Conservation (phyloP, 2,797 vertebrate species). For the Taeniopygia guttata region DNA sequence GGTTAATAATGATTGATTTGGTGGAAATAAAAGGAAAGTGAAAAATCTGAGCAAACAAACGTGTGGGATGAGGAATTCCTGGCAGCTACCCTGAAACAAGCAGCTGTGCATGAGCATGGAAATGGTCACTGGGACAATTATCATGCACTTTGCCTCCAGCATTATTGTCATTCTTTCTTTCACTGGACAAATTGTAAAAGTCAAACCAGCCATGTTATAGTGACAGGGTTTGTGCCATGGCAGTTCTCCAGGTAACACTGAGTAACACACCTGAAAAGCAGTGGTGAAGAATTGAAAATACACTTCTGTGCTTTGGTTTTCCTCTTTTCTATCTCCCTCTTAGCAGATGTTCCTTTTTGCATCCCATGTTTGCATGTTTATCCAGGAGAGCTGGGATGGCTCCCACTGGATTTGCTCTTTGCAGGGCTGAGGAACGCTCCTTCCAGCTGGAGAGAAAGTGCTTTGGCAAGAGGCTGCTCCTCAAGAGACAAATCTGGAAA, state of each 20-base stretch:
- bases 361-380: not conserved
- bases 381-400: not conserved
- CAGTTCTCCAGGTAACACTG: not conserved
- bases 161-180: not conserved
- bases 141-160: not conserved
- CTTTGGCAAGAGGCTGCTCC: not conserved
- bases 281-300: not conserved
- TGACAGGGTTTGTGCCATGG: not conserved
- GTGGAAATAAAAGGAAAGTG: not conserved
- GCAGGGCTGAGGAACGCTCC: not conserved
- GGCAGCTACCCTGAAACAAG: not conserved
- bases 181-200: not conserved
- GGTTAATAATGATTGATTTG: not conserved
- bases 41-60: not conserved
- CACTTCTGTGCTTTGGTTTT: not conserved
- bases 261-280: fast-evolving
- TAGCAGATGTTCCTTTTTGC: not conserved
- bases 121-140: not conserved
- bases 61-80: not conserved
- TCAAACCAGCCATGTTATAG: not conserved
- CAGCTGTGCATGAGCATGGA: not conserved
- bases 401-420: not conserved
- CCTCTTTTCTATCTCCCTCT: not conserved
- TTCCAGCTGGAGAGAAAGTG: not conserved
- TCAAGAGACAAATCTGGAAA: not conserved